Percentiles rank a stretch among this genome's conserved stretches.
Evolutionary conservation across 2,888 invertebrate species (phyloP).

Genomic region (Tipula unca): DNA sequence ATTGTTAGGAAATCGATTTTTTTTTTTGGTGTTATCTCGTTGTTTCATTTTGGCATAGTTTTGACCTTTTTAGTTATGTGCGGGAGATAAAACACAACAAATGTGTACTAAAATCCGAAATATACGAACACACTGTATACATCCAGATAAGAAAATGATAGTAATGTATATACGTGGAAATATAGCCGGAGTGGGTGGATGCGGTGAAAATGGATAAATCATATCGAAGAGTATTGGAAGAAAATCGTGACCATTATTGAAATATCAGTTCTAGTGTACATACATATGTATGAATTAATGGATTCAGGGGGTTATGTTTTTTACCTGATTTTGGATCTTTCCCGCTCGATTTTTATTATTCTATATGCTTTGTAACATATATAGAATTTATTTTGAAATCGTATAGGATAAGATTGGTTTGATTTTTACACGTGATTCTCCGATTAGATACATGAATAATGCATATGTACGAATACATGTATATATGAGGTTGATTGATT

Average conservation of each 20-base stretch:
- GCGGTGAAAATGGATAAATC: not conserved
- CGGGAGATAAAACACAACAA: not conserved
- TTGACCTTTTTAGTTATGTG: not conserved
- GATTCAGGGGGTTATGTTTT: not conserved
- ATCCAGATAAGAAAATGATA: not conserved
- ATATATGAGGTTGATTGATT: not conserved
- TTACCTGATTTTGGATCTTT: not conserved
- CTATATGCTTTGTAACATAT: not conserved
- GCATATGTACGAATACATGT: not conserved
- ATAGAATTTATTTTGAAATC: not conserved
- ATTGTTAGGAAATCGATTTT: not conserved
- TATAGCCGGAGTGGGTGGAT: not conserved
- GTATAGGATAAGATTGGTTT: not conserved
- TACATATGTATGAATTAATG: not conserved
- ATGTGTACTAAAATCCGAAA: not conserved
- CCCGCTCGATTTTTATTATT: not conserved
- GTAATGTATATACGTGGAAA: not conserved
- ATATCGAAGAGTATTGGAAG: not conserved
- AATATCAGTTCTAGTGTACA: not conserved
- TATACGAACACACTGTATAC: not conserved
- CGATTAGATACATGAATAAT: not conserved
- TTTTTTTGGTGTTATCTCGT: not conserved
- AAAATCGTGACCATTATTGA: slow-evolving; percentile 14
- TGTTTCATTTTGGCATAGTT: not conserved
- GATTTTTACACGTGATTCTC: not conserved